Base-by-base conservation (phyloP, 2,888 invertebrate species). In the Acleris holmiana region DNA sequence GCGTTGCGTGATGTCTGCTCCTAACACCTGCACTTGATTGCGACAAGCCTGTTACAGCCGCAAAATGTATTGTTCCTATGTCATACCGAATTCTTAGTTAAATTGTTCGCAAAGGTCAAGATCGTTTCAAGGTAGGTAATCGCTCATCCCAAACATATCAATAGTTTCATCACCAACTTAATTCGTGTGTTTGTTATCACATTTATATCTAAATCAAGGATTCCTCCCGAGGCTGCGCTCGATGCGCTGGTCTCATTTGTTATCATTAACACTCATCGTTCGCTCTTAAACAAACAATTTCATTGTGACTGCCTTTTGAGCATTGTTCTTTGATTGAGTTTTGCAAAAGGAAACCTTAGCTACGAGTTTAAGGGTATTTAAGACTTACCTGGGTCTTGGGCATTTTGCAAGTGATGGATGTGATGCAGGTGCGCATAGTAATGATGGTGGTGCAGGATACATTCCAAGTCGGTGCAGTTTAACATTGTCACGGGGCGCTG, bases 391-490 rank as follows among this genome's bases (percentile, higher is more conserved):
- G 94, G 91, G 76, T 94, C 94, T 86, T 95, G 93, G 71, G 93
- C 94, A 85, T 93, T 94, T 84, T 95, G 94, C 79, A 95, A 92
- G 83, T 95, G 95, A 83, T 95, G 94, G 74, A 95, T 91, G 83
- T 95, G 95, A 82, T 95, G 95, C 76, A 95, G 93, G 88, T 95
- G 95, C 69, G 95, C 95, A 83, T 95, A 95, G 83, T 95, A 95
- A 82, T 95, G 95, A 80, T 95, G 95, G 82, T 95, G 95, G 88
- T 95, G 95, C 83, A 95, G 89, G 84, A 95, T 95, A 92, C 96
- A 96, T 92, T 95, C 95, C 91, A 95, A 93, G 93, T 95, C 95
- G 74, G 95, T 95, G 89, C 96, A 96, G 90, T 96, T 95, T 90
- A 96, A 93, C 96, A 96, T 96, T 84, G 86, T 93, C 84, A 84